Base-by-base conservation (phyloP, 2,888 invertebrate genomes). In the Zygogramma bicolorata region DNA sequence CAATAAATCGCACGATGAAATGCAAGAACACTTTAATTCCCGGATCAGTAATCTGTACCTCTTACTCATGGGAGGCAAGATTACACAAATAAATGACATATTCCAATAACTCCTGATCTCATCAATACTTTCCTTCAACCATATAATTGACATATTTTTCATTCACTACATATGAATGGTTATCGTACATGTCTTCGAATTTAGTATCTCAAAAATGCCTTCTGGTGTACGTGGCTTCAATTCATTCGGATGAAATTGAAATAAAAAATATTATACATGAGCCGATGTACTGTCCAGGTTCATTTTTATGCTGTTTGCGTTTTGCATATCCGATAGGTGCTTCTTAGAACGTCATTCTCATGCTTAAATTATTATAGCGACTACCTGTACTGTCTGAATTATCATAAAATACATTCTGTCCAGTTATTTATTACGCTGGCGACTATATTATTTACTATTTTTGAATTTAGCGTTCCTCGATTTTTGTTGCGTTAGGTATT, bases 311-410 rank as follows among this genome's bases (percentile, higher is more conserved):
- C 83, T 79, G 79, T 71, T 75, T 75, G 79, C 82, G 83, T 83
- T 83, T 82, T 82, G 81, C 83, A 83, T 83, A 83, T 83, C 83
- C 83, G 81, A 82, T 82, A 81, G 78, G 78, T 77, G 68, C 77
- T 83, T 83, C 83, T 80, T 75, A 81, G 82, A 83, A 83, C 79
- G 80, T 80, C 78, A 73, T 71, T 74, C 73, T 70, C 65, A 73
- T 76, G 69, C 69, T 73, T 73, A 76, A 67, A 73, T 63, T 31
- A 63, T 71, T 73, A 74, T 68, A 75, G 65, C 60, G 34, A 63
- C 74, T 70, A 74, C 68, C 65, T 69, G 69, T 70, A 73, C 67
- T 69, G 71, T 71, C 71, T 71, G 61, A 65, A 38, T 60, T 65
- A 71, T 57, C 60, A 70, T 70, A 68, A 61, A 67, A 68, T 40